A percentile compares a stretch with the other conserved stretches of the same genome.
These are phyloP conservation scores for Pedionomus torquatus DNA, from an alignment of 2,113 vertebrate genomes.

Conservation along the genomic window DNA sequence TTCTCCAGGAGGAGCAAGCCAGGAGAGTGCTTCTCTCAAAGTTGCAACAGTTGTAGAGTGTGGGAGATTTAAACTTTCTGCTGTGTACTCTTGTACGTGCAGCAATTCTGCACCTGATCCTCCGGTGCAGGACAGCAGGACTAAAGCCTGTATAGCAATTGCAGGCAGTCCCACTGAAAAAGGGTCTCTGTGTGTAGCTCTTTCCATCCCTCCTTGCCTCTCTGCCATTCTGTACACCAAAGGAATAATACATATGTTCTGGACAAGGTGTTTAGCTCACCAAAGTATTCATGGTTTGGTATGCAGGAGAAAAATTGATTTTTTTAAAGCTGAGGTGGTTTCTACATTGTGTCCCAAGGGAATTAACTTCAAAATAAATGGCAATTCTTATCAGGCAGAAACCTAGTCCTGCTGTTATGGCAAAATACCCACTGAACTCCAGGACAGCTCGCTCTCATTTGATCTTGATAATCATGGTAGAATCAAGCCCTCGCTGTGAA, in stretches of 20 bases:
- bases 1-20: background rate
- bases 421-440: background rate
- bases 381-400: background rate
- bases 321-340: accelerated
- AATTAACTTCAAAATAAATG: conserved; percentile 4
- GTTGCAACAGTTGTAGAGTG: background rate
- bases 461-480: background rate
- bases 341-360: background rate
- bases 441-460: background rate
- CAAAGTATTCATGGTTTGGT: background rate
- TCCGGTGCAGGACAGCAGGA: background rate
- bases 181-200: background rate
- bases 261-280: background rate
- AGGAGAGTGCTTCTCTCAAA: background rate
- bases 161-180: background rate
- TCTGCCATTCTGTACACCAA: background rate
- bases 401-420: background rate
- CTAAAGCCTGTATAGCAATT: background rate
- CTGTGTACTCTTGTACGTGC: background rate
- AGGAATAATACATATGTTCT: background rate
- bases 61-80: background rate
- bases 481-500: conserved; percentile 1
- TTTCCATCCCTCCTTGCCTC: background rate
- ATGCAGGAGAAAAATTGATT: background rate
- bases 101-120: background rate